Percentiles rank a stretch among this genome's conserved stretches.
These are phyloP conservation scores for Thunnus maccoyii DNA, from an alignment of 2,113 vertebrate genomes.

Conservation along the genomic window DNA sequence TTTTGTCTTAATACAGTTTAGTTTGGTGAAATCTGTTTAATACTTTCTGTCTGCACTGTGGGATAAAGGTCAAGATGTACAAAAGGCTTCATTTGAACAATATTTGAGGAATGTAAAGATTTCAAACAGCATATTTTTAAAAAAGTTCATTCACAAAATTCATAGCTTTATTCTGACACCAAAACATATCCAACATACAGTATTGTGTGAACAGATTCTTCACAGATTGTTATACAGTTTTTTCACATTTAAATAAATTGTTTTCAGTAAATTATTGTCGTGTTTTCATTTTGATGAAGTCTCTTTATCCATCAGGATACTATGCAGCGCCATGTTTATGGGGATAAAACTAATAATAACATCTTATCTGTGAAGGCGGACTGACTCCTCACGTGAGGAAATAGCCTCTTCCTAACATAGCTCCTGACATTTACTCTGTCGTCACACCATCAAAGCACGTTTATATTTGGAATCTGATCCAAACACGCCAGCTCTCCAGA, in stretches of 20 bases:
- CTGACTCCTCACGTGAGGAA: neutral
- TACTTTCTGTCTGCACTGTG: neutral
- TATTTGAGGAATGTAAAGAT: neutral
- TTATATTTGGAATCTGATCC: slow-evolving; percentile 21
- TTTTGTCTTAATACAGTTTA: neutral
- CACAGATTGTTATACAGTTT: neutral
- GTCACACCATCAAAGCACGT: neutral
- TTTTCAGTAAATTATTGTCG: slow-evolving; percentile 2
- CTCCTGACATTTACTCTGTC: neutral
- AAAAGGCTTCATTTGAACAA: neutral
- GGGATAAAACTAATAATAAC: neutral
- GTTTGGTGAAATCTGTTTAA: neutral
- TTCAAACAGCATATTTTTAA: slow-evolving; percentile 6
- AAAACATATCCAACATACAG: neutral
- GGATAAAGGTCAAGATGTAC: neutral
- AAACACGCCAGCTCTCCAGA: slow-evolving; percentile 13
- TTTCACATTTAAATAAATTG: slow-evolving; percentile 44
- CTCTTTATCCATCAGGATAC: neutral
- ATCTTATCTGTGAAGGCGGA: neutral
- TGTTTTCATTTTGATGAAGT: neutral
- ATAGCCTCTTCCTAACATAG: neutral
- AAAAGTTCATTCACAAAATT: neutral
- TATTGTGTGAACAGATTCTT: neutral
- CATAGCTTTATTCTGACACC: neutral
- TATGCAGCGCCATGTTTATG: neutral